Evolutionary conservation across 2,797 vertebrate genomes (phyloP).

Genomic region (Aphelocoma californica): DNA sequence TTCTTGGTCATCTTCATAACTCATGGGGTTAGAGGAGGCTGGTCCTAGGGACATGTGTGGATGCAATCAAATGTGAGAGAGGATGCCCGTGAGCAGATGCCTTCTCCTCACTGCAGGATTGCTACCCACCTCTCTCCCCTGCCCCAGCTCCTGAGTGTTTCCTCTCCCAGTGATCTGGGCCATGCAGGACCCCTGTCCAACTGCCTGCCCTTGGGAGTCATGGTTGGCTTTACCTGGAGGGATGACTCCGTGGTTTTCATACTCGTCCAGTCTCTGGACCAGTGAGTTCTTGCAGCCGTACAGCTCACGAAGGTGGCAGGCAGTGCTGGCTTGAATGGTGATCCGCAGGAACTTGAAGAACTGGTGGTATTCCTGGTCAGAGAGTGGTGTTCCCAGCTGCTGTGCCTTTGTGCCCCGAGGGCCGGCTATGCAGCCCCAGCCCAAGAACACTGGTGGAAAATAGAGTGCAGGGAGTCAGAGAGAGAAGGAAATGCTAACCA

Average conservation of each 20-base stretch:
- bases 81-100: not conserved
- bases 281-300: constrained; percentile 36
- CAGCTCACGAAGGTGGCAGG: constrained; percentile 19
- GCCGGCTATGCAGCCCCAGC: not conserved
- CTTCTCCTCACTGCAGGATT: not conserved
- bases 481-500: not conserved
- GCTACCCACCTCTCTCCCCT: not conserved
- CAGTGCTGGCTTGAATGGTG: not conserved
- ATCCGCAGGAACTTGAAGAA: constrained; percentile 29
- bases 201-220: not conserved
- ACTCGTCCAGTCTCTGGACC: constrained; percentile 29
- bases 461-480: not conserved
- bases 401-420: not conserved
- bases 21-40: not conserved
- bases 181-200: not conserved
- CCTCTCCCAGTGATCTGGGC: not conserved
- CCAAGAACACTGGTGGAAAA: constrained; percentile 26
- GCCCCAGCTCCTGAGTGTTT: not conserved
- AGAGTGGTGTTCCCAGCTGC: constrained; percentile 22
- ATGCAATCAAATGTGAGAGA: not conserved
- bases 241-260: constrained; percentile 51
- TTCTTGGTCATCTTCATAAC: not conserved
- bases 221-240: constrained; percentile 14
- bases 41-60: not conserved
- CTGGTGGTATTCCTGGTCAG: constrained; percentile 1